Conservation (phyloP, 2,113 vertebrate genomes). For the Hucho hucho region DNA sequence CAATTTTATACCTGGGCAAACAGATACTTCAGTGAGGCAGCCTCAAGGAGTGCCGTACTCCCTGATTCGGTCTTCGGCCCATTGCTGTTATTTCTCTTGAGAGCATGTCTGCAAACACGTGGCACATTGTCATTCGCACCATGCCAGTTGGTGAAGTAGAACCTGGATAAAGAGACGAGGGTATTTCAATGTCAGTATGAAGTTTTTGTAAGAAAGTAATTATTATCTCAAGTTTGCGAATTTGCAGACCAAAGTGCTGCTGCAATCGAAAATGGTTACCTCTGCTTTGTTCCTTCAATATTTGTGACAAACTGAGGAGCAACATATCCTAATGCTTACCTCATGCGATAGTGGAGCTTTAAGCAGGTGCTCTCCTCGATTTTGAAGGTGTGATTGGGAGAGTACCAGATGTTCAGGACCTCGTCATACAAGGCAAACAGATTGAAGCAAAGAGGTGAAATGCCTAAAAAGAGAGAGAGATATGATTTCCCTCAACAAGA, state of each 20-base stretch:
- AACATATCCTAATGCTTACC: slow-evolving; percentile 58
- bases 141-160: slow-evolving; percentile 86
- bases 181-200: background rate
- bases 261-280: too few relatives aligned
- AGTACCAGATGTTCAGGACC: slow-evolving; percentile 76
- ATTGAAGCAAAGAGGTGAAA: slow-evolving; percentile 84
- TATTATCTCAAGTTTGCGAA: too few relatives aligned
- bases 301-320: background rate
- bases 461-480: slow-evolving; percentile 56
- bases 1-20: slow-evolving; percentile 79
- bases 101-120: slow-evolving; percentile 75
- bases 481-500: background rate
- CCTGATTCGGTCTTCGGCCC: slow-evolving; percentile 67
- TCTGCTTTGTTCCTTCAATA: background rate
- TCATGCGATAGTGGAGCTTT: slow-evolving; percentile 82
- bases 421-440: slow-evolving; percentile 83
- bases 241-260: too few relatives aligned
- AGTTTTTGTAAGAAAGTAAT: too few relatives aligned
- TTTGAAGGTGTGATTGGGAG: slow-evolving; percentile 78
- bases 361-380: slow-evolving; percentile 72
- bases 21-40: slow-evolving; percentile 78
- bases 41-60: slow-evolving; percentile 78
- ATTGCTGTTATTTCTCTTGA: slow-evolving; percentile 67
- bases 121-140: slow-evolving; percentile 77
- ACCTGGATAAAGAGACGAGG: slow-evolving; percentile 64